Base-by-base conservation (phyloP, 1,140 invertebrate species). In the Andrena cerasifolii region DNA sequence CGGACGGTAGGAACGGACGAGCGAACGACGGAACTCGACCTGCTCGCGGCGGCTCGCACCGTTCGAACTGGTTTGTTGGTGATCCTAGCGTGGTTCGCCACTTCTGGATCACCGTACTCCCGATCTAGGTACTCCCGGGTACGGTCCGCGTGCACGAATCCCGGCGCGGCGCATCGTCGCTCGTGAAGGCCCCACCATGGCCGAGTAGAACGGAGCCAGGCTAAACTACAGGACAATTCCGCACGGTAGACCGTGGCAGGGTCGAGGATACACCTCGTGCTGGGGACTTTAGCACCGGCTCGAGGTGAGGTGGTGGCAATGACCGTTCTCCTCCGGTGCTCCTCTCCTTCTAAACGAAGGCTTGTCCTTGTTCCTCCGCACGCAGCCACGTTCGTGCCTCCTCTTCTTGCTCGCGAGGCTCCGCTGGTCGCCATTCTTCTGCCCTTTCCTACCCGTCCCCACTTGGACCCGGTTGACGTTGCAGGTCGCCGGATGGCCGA, bases 221-320 rank as follows among this genome's bases (percentile, higher is more conserved):
- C 87, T 87, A 89, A 89, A 89, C 85, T 90, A 81, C 84, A 45
- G 70, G 79, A 63, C 71, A 70, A 72, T 81, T 78, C 49, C 31
- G 74, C 74, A 68, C 26, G 45, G 75, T 85, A 84, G 79, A 71
- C 62, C 74, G 61, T 78, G 49, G 36, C 82, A 66, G 79, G 74
- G 70, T 77, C 75, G 74, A 63, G 49, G 76, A 65, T 86, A 77
- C 65, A 68, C 71, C 67, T 56, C 56, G 31, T 56, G 47, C 43
- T 33, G 78, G 78, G 70, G 86, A 89, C 87, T 89, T 84, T 88
- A 89, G 89, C 82, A 82, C 78, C 78, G 80, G 81, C 84, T 84
- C 84, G 86, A 86, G 85, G 80, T 83, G 86, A 90, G 90, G 92
- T 93, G 88, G 92, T 93, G 92, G 91, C 92, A 92, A 93, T 93